These are phyloP conservation scores for Collichthys lucidus DNA, from an alignment of 2,113 vertebrate species.

Conservation along the genomic window DNA sequence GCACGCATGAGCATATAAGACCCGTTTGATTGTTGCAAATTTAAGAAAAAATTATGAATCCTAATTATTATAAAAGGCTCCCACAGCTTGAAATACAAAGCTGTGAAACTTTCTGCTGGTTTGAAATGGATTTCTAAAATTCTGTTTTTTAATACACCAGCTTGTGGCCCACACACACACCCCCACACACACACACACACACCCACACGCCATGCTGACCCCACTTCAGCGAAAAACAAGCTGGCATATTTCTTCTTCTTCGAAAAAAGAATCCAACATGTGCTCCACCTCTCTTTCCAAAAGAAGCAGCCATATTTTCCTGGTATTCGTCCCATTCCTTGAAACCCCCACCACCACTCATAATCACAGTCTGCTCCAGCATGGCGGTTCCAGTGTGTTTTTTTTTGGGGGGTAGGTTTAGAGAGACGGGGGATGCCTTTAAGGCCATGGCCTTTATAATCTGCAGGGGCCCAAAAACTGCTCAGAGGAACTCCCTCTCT, in stretches of 20 bases:
- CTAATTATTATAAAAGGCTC: too few relatives aligned
- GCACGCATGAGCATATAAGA: too few relatives aligned
- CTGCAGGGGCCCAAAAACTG: slow-evolving; percentile 55
- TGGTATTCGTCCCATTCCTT: slow-evolving; percentile 25
- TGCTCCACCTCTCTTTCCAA: slow-evolving; percentile 45
- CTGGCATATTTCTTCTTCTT: slow-evolving; percentile 2
- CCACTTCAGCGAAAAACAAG: slow-evolving; percentile 4
- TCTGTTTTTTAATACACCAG: not conserved
- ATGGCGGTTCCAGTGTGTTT: slow-evolving; percentile 24
- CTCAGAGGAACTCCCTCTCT: slow-evolving; percentile 51
- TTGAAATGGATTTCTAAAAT: not conserved
- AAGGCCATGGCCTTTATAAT: slow-evolving; percentile 48
- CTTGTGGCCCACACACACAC: slow-evolving; percentile 2
- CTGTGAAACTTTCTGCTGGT: not conserved
- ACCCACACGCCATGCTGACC: not conserved
- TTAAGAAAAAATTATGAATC: too few relatives aligned
- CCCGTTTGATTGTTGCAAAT: too few relatives aligned
- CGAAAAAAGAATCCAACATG: slow-evolving; percentile 3
- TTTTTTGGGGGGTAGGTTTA: slow-evolving; percentile 29
- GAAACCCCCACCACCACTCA: not conserved
- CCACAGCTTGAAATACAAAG: too few relatives aligned
- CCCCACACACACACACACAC: slow-evolving; percentile 5
- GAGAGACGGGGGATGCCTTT: slow-evolving; percentile 15
- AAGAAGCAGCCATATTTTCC: slow-evolving; percentile 59
- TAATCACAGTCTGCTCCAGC: slow-evolving; percentile 11